phyloP scores from a whole-genome alignment of 2,113 vertebrate species.

The Triplophysa rosa region DNA sequence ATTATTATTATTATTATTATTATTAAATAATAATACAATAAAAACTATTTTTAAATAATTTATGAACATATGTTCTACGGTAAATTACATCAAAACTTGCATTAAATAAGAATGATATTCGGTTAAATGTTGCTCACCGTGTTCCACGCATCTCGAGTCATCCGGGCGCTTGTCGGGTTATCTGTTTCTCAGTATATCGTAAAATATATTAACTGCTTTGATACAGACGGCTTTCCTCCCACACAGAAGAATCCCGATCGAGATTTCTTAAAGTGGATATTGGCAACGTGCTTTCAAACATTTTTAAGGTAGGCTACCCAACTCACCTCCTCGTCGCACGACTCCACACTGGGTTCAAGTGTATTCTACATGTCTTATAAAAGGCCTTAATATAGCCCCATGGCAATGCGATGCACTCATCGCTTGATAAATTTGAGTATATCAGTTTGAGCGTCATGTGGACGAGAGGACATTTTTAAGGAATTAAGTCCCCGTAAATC shows the following conservation, averaged over 20 bases:
- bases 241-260: conserved; percentile 15
- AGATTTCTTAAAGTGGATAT: conserved; percentile 20
- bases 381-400: conserved; percentile 49
- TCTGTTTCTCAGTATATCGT: conserved; percentile 14
- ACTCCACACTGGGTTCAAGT: conserved; percentile 37
- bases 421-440: conserved; percentile 36
- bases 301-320: neutral
- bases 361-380: conserved; percentile 40
- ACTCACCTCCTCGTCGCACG: conserved; percentile 32
- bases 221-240: conserved; percentile 29
- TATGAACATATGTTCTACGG: too few species aligned
- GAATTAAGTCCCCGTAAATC: conserved; percentile 72
- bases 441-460: conserved; percentile 62
- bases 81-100: neutral
- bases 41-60: too few species aligned
- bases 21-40: too few species aligned
- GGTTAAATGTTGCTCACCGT: conserved; percentile 26
- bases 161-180: conserved; percentile 15
- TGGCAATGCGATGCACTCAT: conserved; percentile 53
- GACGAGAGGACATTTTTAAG: conserved; percentile 71
- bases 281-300: conserved; percentile 15
- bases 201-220: neutral
- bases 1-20: too few species aligned
- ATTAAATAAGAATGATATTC: conserved; percentile 15
- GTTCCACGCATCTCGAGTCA: neutral